Conservation (phyloP, 2,113 vertebrate species). For the Marmota flaviventris region DNA sequence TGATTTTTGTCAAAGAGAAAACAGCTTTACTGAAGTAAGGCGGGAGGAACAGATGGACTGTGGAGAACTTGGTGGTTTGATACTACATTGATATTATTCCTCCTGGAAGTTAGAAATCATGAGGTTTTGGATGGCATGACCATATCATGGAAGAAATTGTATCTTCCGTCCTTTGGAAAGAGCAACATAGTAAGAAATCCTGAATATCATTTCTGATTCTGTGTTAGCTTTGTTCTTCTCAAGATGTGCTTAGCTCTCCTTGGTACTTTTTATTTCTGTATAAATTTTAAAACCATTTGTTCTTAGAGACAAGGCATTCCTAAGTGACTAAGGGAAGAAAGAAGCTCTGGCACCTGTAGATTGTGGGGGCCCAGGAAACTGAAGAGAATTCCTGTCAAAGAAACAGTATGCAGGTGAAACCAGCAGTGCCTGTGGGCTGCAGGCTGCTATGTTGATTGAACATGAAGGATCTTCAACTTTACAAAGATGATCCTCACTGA, state of each 20-base stretch:
- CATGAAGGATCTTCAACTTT: not conserved
- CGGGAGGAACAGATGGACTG: accelerated
- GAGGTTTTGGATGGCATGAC: too few species aligned
- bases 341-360: not conserved
- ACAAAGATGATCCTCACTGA: not conserved
- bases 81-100: not conserved
- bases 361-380: not conserved
- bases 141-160: not conserved
- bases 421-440: not conserved
- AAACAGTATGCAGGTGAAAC: not conserved
- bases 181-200: not conserved
- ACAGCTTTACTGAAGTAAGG: not conserved
- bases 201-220: not conserved
- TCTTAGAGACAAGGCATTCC: not conserved
- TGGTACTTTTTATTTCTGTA: not conserved
- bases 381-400: not conserved
- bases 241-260: not conserved
- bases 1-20: not conserved
- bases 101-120: not conserved
- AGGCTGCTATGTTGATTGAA: not conserved
- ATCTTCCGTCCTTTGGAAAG: not conserved
- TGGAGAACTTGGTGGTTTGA: not conserved
- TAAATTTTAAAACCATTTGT: not conserved
- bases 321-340: not conserved
- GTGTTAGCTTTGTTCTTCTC: not conserved